A percentile compares a stretch with the other conserved stretches of the same genome.
Conservation (phyloP, 2,797 vertebrate genomes). For the Lepidocolaptes lacrymiger region DNA sequence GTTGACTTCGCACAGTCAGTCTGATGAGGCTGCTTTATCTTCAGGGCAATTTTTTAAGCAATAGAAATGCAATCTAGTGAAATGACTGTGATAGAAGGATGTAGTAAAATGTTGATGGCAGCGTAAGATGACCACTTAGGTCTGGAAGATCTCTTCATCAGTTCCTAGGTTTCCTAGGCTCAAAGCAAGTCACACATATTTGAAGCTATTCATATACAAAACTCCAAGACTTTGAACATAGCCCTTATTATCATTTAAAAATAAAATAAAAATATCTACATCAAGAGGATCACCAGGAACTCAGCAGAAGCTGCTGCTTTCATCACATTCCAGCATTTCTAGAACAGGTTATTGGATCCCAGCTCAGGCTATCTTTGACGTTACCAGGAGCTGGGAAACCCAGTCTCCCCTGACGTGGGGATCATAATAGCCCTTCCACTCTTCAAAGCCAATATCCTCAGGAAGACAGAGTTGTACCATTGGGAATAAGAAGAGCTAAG, state of each 20-base stretch:
- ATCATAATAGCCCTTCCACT: background rate
- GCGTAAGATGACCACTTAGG: background rate
- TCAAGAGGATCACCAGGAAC: background rate
- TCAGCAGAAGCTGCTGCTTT: background rate
- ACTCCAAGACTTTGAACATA: background rate
- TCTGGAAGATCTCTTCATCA: background rate
- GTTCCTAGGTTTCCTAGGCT: background rate
- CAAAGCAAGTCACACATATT: background rate
- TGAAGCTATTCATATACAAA: rapidly evolving
- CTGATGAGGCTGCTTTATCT: background rate
- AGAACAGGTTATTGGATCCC: background rate
- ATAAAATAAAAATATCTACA: background rate
- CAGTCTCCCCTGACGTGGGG: background rate
- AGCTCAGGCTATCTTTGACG: background rate
- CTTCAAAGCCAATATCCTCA: background rate
- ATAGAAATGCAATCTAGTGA: background rate
- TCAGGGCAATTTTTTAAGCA: background rate
- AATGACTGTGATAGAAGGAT: background rate
- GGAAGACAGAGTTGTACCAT: background rate
- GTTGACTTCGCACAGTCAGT: background rate
- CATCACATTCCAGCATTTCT: background rate
- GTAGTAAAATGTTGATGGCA: background rate
- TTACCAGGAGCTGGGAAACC: background rate
- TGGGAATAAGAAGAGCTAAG: background rate
- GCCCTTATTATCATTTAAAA: background rate